Conservation (phyloP, 2,797 vertebrate genomes). For the Muscicapa striata region DNA sequence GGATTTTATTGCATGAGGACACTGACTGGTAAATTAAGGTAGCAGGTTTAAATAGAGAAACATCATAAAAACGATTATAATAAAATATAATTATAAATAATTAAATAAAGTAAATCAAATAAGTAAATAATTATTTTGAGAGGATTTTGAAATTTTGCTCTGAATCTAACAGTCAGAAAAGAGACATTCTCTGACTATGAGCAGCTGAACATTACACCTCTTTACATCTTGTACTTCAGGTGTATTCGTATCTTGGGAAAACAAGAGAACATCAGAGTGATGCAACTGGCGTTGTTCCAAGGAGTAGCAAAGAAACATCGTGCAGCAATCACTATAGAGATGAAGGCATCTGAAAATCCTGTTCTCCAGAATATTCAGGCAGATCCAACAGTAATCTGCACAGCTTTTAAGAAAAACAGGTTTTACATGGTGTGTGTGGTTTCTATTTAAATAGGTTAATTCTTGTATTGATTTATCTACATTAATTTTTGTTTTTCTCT, state of each 20-base stretch:
- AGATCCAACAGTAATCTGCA: constrained; percentile 95
- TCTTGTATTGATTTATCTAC: neutral
- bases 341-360: constrained; percentile 98
- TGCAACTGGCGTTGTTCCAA: constrained; percentile 92
- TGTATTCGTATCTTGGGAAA: constrained; percentile 97
- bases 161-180: neutral
- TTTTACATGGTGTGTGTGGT: constrained; percentile 90
- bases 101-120: too few relatives aligned
- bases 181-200: neutral
- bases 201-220: neutral
- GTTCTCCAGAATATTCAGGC: constrained; percentile 88
- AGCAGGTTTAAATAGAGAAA: neutral
- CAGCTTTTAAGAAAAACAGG: constrained; percentile 97
- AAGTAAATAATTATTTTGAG: neutral
- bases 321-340: constrained; percentile 92
- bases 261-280: constrained; percentile 94
- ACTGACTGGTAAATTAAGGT: neutral
- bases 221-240: constrained; percentile 69
- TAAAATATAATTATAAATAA: too few relatives aligned
- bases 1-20: neutral
- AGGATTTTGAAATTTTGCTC: neutral
- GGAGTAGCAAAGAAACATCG: constrained; percentile 88
- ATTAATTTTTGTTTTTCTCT: neutral
- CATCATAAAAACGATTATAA: neutral
- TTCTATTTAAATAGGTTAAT: neutral